Evolutionary conservation across 2,113 vertebrate species (phyloP).

Genomic region (Fulmarus glacialis): DNA sequence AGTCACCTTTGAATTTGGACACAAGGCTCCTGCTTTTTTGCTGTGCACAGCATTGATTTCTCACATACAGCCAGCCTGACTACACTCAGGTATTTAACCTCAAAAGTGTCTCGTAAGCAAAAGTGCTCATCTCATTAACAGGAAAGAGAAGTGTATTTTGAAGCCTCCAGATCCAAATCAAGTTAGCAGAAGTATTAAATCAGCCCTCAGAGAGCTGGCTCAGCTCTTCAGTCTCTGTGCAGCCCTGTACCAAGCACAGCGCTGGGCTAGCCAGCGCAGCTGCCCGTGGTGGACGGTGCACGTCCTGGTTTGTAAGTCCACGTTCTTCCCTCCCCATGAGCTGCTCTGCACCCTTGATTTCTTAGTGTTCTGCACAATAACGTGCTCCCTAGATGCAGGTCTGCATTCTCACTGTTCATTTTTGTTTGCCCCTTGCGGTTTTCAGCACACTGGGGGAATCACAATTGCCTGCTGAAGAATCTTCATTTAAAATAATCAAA

Average conservation of each 20-base stretch:
- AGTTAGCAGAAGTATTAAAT: not conserved
- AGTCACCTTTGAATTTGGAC: not conserved
- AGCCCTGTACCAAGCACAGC: not conserved
- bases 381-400: not conserved
- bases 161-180: not conserved
- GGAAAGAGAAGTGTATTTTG: not conserved
- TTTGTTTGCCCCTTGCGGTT: not conserved
- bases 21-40: not conserved
- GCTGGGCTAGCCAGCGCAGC: not conserved
- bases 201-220: not conserved
- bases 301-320: not conserved
- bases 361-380: not conserved
- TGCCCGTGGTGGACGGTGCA: fast-evolving
- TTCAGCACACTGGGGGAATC: not conserved
- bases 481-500: not conserved
- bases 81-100: not conserved
- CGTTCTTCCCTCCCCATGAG: not conserved
- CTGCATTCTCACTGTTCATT: not conserved
- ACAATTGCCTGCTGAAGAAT: not conserved
- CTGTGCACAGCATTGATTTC: not conserved
- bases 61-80: not conserved
- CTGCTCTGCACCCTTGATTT: not conserved
- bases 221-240: not conserved
- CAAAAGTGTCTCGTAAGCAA: not conserved
- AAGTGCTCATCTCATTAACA: not conserved